A percentile compares a stretch with the other conserved stretches of the same genome.
phyloP scores from a whole-genome alignment of 2,113 vertebrate genomes.

The Sceloporus tristichus region DNA sequence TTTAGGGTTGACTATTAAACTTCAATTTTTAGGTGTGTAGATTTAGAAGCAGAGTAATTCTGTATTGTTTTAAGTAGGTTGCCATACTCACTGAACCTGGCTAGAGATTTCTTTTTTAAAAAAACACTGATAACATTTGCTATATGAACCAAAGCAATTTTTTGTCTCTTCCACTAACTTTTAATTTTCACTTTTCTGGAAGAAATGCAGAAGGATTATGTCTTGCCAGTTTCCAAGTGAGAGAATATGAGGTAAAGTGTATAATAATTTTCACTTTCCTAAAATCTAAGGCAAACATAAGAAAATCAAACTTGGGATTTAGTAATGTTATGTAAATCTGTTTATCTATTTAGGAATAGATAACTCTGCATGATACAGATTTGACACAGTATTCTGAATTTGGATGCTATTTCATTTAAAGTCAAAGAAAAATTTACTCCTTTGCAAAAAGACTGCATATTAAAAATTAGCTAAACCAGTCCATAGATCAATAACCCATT shows the following conservation, averaged over 20 bases:
- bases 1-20: conserved; percentile 13
- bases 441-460: conserved; percentile 44
- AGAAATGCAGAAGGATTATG: conserved; percentile 3
- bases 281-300: background rate
- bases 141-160: conserved; percentile 59
- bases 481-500: conserved; percentile 52
- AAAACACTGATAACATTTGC: conserved; percentile 22
- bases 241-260: conserved; percentile 16
- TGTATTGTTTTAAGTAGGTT: conserved; percentile 45
- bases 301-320: background rate
- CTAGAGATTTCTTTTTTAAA: conserved; percentile 31
- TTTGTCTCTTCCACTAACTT: conserved; percentile 38
- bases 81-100: conserved; percentile 38
- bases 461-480: conserved; percentile 44
- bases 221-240: conserved; percentile 39
- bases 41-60: conserved; percentile 47
- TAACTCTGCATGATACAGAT: background rate
- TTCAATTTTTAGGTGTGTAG: conserved; percentile 41
- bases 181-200: background rate
- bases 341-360: background rate
- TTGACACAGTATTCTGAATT: conserved; percentile 14
- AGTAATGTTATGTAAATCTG: background rate
- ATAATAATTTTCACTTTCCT: background rate
- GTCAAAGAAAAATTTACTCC: background rate
- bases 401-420: conserved; percentile 9